Conservation (phyloP, 2,113 vertebrate genomes). For the Corythaeola cristata region DNA sequence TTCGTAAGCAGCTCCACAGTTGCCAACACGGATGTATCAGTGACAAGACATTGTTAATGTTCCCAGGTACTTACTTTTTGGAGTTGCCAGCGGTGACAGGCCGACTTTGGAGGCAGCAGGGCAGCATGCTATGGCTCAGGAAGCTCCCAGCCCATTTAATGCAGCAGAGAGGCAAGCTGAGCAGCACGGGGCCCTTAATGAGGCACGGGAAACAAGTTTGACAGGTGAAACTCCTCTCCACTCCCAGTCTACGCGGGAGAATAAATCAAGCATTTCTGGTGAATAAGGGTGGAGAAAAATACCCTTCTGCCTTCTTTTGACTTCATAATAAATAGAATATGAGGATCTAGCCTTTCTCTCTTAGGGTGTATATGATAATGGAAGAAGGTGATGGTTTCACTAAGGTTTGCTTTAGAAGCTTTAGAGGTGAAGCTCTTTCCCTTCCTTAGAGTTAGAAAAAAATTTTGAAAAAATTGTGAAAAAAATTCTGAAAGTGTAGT, state of each 20-base stretch:
- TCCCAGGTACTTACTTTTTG: neutral
- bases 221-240: conserved; percentile 4
- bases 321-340: neutral
- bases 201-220: neutral
- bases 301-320: neutral
- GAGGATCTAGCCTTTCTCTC: neutral
- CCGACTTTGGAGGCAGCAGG: neutral
- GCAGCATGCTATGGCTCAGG: neutral
- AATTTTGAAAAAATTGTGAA: neutral
- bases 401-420: neutral
- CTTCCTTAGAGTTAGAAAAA: neutral
- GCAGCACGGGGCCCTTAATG: neutral
- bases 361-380: neutral
- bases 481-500: neutral
- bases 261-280: neutral
- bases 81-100: neutral
- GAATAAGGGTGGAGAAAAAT: neutral
- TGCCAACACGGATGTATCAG: neutral
- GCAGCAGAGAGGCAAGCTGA: neutral
- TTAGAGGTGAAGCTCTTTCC: neutral
- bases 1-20: rapidly evolving
- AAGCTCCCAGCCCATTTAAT: neutral
- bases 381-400: neutral
- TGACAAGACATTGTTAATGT: neutral
- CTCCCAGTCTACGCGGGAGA: neutral